Evolutionary conservation across 1,140 invertebrate genomes (phyloP).

Genomic region (Proctacanthus coquilletti): DNA sequence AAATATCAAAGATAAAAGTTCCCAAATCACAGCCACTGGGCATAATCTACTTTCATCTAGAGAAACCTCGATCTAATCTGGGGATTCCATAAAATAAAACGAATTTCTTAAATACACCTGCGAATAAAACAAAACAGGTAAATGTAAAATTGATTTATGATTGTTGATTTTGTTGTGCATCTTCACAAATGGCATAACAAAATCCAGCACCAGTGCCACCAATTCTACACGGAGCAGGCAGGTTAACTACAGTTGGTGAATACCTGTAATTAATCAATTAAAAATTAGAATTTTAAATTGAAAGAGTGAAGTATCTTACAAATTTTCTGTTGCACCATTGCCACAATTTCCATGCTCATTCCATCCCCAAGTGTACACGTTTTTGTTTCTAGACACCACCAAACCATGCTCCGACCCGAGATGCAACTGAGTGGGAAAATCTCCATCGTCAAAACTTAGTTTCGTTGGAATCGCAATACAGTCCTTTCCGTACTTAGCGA

Average conservation of each 20-base stretch:
- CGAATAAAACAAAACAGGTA: too few species aligned
- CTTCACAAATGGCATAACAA: slow-evolving; percentile 21
- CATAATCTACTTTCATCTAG: too few species aligned
- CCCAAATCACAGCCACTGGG: too few species aligned
- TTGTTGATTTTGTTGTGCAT: slow-evolving; percentile 1
- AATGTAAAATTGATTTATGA: background rate
- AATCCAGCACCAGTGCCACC: slow-evolving; percentile 25
- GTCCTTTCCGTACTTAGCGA: slow-evolving; percentile 13
- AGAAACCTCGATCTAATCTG: background rate
- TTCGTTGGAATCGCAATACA: slow-evolving; percentile 10
- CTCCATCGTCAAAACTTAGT: slow-evolving; percentile 11
- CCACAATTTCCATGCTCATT: slow-evolving; percentile 84
- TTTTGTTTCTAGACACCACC: slow-evolving; percentile 33
- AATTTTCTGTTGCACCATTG: slow-evolving; percentile 44
- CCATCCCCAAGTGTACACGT: slow-evolving; percentile 72
- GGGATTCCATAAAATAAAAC: slow-evolving; percentile 3
- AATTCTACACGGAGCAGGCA: slow-evolving; percentile 15
- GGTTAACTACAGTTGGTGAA: slow-evolving; percentile 13
- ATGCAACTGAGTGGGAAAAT: slow-evolving; percentile 33
- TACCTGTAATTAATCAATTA: slow-evolving; percentile 11
- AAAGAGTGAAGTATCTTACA: slow-evolving; percentile 21
- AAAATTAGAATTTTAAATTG: slow-evolving; percentile 1
- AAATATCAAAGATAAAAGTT: too few species aligned
- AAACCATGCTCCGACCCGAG: slow-evolving; percentile 68
- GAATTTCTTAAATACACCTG: slow-evolving; percentile 1